Percentiles rank a stretch among this genome's conserved stretches.
Conservation (phyloP, 37 sponge, comb jelly and placozoan species). For the Lycopodina hypogea region DNA sequence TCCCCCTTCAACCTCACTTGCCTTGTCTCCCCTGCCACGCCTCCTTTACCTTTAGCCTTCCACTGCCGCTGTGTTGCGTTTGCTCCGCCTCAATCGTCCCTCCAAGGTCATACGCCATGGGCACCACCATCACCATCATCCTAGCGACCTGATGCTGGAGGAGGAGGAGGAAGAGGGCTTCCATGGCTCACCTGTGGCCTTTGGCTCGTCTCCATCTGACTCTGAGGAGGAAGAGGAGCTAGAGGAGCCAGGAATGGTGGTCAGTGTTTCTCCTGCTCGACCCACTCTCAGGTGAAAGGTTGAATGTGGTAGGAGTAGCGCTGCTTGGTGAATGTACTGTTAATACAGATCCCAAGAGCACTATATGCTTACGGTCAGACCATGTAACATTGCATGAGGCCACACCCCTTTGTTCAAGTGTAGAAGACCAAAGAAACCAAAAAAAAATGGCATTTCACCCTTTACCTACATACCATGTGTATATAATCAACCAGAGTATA, state of each 20-base stretch:
- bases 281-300: conserved; percentile 46
- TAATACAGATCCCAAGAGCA: too few relatives aligned
- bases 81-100: conserved; percentile 11
- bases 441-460: too few relatives aligned
- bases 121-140: conserved; percentile 8
- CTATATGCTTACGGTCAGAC: too few relatives aligned
- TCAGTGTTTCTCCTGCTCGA: conserved; percentile 9
- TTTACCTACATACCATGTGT: too few relatives aligned
- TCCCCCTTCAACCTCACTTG: too few relatives aligned
- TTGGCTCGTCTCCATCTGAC: conserved; percentile 56
- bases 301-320: too few relatives aligned
- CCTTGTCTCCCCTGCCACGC: background rate
- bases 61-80: conserved; percentile 26
- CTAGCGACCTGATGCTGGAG: background rate
- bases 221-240: conserved; percentile 44
- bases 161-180: conserved; percentile 25
- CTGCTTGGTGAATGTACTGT: too few relatives aligned
- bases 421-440: too few relatives aligned
- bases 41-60: conserved; percentile 1
- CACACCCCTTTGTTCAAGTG: too few relatives aligned
- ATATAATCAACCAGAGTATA: too few relatives aligned
- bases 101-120: background rate
- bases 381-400: too few relatives aligned
- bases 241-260: background rate
- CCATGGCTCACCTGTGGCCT: conserved; percentile 40